A percentile compares a stretch with the other conserved stretches of the same genome.
phyloP scores from a whole-genome alignment of 2,888 invertebrate genomes.

The Glaucopsyche alexis region DNA sequence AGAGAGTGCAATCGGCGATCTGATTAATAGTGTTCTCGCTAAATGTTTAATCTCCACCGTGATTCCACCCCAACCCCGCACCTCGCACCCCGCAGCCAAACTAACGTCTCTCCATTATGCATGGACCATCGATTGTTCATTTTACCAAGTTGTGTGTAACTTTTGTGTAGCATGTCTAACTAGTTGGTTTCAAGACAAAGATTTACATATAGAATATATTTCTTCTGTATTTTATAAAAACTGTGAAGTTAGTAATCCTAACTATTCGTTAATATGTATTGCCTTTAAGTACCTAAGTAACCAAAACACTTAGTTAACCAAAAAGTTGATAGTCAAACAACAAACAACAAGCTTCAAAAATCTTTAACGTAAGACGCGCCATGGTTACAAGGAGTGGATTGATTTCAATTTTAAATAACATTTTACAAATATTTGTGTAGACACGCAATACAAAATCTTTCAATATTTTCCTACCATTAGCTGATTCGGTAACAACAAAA shows the following conservation, averaged over 20 bases:
- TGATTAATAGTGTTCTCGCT: constrained; percentile 77
- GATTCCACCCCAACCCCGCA: constrained; percentile 55
- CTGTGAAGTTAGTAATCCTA: too few species aligned
- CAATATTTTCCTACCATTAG: constrained; percentile 8
- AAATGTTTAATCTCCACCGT: constrained; percentile 77
- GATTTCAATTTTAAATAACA: too few species aligned
- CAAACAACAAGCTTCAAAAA: too few species aligned
- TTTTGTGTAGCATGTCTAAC: neutral
- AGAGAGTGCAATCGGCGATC: constrained; percentile 79
- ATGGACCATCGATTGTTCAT: constrained; percentile 64
- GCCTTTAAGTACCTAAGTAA: too few species aligned
- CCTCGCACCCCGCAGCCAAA: constrained; percentile 45
- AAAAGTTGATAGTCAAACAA: too few species aligned
- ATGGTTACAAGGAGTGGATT: too few species aligned
- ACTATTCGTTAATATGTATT: too few species aligned
- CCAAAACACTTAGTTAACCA: too few species aligned
- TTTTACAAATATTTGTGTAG: neutral
- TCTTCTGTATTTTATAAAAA: too few species aligned
- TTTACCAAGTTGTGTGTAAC: constrained; percentile 21
- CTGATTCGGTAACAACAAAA: neutral
- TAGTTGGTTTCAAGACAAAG: too few species aligned
- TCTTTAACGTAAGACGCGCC: too few species aligned
- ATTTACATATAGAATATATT: too few species aligned
- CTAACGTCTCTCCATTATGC: constrained; percentile 60
- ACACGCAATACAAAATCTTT: neutral